Evolutionary conservation across 2,113 vertebrate genomes (phyloP), one percentile per base, ranked within the genome.

Genomic region (Etheostoma cragini): DNA sequence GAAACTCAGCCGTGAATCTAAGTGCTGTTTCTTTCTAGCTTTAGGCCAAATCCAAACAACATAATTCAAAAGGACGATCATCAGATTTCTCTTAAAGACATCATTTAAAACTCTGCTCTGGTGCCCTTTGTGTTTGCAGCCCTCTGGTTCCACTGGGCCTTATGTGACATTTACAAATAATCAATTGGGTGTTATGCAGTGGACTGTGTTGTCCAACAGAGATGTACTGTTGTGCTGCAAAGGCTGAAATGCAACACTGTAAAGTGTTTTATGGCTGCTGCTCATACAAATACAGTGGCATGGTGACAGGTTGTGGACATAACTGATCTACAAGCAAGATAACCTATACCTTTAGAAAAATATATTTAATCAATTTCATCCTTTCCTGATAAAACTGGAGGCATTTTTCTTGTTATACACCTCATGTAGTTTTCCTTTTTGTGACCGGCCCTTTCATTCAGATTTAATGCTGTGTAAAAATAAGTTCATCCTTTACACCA

Each of bases 151-250:
- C 47, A 14, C 53, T 0, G 78, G 73, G 60, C 45, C 71, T 60
- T 52, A 26, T 71, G 75, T 86, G 89, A 84, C 88, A 91, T 92
- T 92, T 87, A 19, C 75, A 60, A 21, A 78, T 52, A 84, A 88
- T 85, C 86, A 71, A 73, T 87, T 71, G 16, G 22, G 5, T 80
- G 87, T 81, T 80, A 86, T 62, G 79, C 68, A 21, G 35, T 16
- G 76, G 84, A 72, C 80, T 66, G 63, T 71, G 82, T 79, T 77
- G 72, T 78, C 74, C 63, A 69, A 54, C 81, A 56, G 72, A 77
- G 85, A 82, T 1, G n/a, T 45, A 52, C 81, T 0, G 68, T 86
- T 86, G 89, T 12, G 73, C 69, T 8, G 50, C 78, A 87, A 89
- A 88, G 80, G 83, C 81, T 84, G 72, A 22, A 73, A 58, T 57